phyloP scores from a whole-genome alignment of 2,797 vertebrate species.

The Betta splendens region DNA sequence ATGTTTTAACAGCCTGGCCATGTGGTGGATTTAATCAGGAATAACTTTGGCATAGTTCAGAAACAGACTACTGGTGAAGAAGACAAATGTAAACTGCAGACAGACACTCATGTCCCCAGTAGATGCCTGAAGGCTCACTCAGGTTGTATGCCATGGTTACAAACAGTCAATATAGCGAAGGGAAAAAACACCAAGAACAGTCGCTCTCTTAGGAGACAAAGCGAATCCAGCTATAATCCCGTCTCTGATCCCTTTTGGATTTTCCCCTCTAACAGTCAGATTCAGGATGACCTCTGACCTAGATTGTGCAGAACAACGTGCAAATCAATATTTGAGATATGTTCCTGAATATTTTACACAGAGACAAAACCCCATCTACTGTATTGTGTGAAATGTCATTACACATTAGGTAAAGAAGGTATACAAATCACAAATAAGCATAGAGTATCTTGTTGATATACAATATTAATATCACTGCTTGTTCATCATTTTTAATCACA shows the following conservation, averaged over 20 bases:
- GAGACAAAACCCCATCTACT: constrained; percentile 34
- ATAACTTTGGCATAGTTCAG: constrained; percentile 85
- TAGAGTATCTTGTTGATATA: constrained; percentile 56
- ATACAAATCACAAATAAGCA: constrained; percentile 69
- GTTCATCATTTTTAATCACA: constrained; percentile 39
- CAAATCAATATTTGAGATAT: constrained; percentile 39
- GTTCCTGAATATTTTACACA: constrained; percentile 35
- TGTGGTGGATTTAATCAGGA: constrained; percentile 59
- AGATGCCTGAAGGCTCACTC: constrained; percentile 35
- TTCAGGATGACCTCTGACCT: constrained; percentile 32
- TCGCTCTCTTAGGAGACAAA: constrained; percentile 26
- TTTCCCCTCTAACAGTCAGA: constrained; percentile 56
- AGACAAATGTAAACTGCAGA: constrained; percentile 70
- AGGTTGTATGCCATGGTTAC: constrained; percentile 37
- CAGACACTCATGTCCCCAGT: constrained; percentile 52
- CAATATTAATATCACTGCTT: constrained; percentile 60
- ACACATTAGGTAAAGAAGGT: constrained; percentile 59
- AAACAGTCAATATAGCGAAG: constrained; percentile 52
- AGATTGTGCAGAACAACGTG: constrained; percentile 44
- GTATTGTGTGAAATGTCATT: constrained; percentile 48
- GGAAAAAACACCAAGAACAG: constrained; percentile 39
- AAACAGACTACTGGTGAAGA: constrained; percentile 73
- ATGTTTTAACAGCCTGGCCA: constrained; percentile 69
- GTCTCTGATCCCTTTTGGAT: constrained; percentile 26
- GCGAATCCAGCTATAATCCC: constrained; percentile 34